phyloP scores from a whole-genome alignment of 1,140 invertebrate species.

The Diorhabda elongata region DNA sequence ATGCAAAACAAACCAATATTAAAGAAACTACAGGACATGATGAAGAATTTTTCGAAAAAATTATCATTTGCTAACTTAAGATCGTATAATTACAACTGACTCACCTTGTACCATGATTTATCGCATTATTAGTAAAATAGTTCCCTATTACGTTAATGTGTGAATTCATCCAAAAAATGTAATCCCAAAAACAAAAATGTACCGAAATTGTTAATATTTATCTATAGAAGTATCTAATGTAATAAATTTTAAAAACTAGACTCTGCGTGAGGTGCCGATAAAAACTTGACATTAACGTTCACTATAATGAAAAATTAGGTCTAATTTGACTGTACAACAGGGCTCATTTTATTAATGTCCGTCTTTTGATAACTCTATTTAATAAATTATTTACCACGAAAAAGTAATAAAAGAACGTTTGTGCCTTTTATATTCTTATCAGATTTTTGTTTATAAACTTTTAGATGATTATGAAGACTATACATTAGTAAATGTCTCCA shows the following conservation, averaged over 20 bases:
- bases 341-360: constrained; percentile 2
- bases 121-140: no score
- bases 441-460: not conserved
- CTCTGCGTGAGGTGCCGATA: not conserved
- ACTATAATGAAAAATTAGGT: not conserved
- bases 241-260: not conserved
- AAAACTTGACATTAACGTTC: constrained; percentile 1
- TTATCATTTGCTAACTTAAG: no score
- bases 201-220: not conserved
- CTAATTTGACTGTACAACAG: not conserved
- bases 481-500: no score
- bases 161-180: not conserved
- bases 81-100: no score
- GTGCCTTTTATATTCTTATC: not conserved
- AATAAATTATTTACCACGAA: constrained; percentile 3
- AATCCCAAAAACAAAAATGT: not conserved
- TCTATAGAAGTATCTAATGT: not conserved
- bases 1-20: no score
- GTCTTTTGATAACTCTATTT: constrained; percentile 3
- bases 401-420: not conserved
- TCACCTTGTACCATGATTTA: no score
- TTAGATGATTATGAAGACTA: no score
- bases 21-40: no score
- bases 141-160: not conserved
- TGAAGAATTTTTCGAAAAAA: no score